Conservation (phyloP, 2,113 vertebrate genomes). For the Plecturocebus donacophilus region DNA sequence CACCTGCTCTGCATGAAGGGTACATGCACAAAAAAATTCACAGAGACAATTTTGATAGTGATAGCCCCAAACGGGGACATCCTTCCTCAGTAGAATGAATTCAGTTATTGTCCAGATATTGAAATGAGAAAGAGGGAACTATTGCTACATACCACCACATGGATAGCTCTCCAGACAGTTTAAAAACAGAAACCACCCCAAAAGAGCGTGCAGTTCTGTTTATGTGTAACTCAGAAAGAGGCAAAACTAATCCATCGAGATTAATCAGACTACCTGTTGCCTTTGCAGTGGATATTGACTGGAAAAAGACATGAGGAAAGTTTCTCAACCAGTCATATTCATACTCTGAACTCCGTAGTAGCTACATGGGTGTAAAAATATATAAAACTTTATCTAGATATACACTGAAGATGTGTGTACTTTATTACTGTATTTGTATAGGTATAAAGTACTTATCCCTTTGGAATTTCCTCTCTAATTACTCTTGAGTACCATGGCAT, state of each 20-base stretch:
- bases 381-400: neutral
- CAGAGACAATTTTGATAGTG: neutral
- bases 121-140: neutral
- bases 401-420: fast-evolving
- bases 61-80: neutral
- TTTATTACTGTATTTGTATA: neutral
- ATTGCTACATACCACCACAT: fast-evolving
- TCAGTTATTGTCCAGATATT: neutral
- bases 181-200: neutral
- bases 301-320: neutral
- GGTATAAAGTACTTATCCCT: neutral
- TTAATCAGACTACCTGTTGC: neutral
- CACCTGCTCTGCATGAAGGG: no score
- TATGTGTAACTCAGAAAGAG: neutral
- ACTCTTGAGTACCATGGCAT: neutral
- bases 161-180: no score
- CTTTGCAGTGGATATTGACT: neutral
- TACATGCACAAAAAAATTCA: neutral
- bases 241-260: neutral
- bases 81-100: neutral
- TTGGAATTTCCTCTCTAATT: neutral
- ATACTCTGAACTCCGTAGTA: no score
- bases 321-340: neutral
- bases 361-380: neutral
- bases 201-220: neutral